Conservation (phyloP, 2,113 vertebrate species). For the Tursiops truncatus region DNA sequence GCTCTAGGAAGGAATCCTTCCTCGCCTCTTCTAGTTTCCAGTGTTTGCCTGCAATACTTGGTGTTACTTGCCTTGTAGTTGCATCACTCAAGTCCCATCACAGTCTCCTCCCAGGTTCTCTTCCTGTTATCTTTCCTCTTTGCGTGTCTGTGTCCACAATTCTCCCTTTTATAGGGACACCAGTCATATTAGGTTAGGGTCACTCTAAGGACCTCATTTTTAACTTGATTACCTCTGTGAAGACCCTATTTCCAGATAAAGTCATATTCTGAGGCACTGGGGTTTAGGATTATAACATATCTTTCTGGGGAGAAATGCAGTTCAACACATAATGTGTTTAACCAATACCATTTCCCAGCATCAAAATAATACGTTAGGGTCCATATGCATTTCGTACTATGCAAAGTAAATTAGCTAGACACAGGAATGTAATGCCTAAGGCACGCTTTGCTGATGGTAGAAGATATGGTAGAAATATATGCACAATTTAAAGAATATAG, state of each 20-base stretch:
- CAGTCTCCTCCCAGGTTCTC: background rate
- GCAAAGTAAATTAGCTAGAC: constrained; percentile 2
- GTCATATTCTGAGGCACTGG: background rate
- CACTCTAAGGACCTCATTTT: background rate
- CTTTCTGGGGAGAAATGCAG: background rate
- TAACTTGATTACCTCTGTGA: background rate
- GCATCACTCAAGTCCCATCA: rapidly evolving
- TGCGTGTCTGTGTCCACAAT: background rate
- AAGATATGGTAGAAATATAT: background rate
- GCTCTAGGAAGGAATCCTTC: background rate
- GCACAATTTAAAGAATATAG: background rate
- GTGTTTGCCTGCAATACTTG: background rate
- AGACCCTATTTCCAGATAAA: background rate
- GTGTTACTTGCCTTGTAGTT: background rate
- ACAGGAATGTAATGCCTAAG: background rate
- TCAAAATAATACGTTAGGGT: background rate
- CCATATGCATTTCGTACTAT: background rate
- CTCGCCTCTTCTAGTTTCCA: background rate
- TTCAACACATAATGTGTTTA: background rate
- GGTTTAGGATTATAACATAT: background rate
- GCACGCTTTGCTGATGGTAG: background rate
- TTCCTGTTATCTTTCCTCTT: background rate
- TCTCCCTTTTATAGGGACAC: background rate
- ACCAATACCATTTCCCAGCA: background rate
- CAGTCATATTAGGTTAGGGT: background rate